Evolutionary conservation across 2,888 invertebrate genomes (phyloP), one percentile per base, ranked within the genome.

Genomic region (Drosophila cognata): DNA sequence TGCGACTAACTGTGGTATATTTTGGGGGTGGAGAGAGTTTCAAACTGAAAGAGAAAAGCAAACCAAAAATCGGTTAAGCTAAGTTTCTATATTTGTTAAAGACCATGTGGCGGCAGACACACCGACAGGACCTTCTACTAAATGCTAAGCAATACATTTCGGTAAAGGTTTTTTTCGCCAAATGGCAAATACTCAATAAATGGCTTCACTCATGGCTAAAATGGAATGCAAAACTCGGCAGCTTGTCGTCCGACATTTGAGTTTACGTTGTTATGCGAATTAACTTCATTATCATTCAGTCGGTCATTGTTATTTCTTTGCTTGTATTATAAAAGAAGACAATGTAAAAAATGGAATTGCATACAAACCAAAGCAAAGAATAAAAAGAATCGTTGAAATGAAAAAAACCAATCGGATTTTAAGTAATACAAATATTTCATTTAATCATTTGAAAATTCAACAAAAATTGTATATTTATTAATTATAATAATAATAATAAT

Each of bases 381-480:
- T 57, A 71, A 53, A 48, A 21, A 0, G 16, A 65, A 74, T 69
- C 69, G 62, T 21, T 55, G 52, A 58, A 74, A 71, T 69, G 70
- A 73, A 71, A 67, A 62, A 82, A 74, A 65, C 50, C 68, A 56
- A 57, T 59, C 72, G 52, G 70, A 73, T 76, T 76, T 85, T 88
- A 82, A 88, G 91, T 84, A 86, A 85, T 84, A 84, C 85, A 91
- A 88, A 89, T 89, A 88, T 91, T 91, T 79, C 88, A 90, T 91
- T 91, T 89, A 91, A 91, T 89, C 84, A 91, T 91, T 89, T 91
- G 90, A 92, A 92, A 92, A 92, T 90, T 91, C 92, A 92, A 92
- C 92, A 92, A 92, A 91, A 92, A 91, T 91, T 87, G 35, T 78
- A 71, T 78, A 78, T 90, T 88, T 85, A 87, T 85, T 89, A 81